A percentile compares a stretch with the other conserved stretches of the same genome.
Conservation (phyloP, 2,888 invertebrate genomes). For the Galeruca laticollis region DNA sequence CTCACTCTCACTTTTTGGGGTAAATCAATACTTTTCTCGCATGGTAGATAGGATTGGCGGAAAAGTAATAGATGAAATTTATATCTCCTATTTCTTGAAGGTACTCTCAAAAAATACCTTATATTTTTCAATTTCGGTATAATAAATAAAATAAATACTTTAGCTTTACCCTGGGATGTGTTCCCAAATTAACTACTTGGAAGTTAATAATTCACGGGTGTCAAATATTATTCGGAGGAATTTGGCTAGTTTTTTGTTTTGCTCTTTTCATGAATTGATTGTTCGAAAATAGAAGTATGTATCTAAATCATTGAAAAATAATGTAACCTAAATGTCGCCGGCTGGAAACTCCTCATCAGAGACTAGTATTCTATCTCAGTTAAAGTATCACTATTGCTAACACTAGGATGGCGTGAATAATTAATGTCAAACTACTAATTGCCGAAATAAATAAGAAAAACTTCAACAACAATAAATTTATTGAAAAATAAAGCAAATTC, state of each 20-base stretch:
- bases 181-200: not conserved
- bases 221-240: not conserved
- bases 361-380: too few species aligned
- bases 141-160: conserved; percentile 7
- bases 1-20: too few species aligned
- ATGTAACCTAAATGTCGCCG: too few species aligned
- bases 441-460: too few species aligned
- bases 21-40: too few species aligned
- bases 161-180: not conserved
- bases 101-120: not conserved
- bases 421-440: too few species aligned
- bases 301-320: not conserved
- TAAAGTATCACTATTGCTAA: too few species aligned
- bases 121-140: not conserved
- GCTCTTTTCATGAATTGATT: not conserved
- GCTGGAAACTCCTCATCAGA: too few species aligned
- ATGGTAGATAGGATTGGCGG: too few species aligned
- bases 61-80: not conserved
- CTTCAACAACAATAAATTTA: too few species aligned
- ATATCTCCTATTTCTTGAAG: not conserved
- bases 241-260: not conserved
- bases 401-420: too few species aligned
- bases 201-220: not conserved
- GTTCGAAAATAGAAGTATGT: not conserved
- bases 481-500: too few species aligned